phyloP scores from a whole-genome alignment of 2,113 vertebrate genomes.

The Loxodonta africana region DNA sequence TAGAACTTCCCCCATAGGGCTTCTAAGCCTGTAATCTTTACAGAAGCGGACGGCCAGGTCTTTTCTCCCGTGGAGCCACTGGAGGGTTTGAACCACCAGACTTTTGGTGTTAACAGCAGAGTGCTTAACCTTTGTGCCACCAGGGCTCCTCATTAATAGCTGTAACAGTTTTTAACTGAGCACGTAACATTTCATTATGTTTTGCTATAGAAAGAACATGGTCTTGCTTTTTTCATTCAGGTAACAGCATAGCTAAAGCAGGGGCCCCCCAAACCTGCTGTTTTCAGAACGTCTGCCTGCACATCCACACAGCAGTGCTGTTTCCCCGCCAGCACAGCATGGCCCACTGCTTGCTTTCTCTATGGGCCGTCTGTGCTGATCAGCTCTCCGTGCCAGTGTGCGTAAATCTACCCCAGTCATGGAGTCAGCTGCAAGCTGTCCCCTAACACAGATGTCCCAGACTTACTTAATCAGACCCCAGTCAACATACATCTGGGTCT shows the following conservation, averaged over 20 bases:
- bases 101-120: background rate
- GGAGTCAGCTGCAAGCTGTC: background rate
- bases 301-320: rapidly evolving
- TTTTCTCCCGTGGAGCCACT: background rate
- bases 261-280: rapidly evolving
- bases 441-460: background rate
- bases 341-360: background rate
- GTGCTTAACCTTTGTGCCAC: background rate
- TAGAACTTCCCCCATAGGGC: too few relatives aligned
- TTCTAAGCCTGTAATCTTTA: background rate
- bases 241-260: background rate
- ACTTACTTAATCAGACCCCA: background rate
- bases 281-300: background rate
- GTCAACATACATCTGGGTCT: background rate
- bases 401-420: background rate
- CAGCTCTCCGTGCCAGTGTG: rapidly evolving
- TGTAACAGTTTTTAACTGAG: background rate
- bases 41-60: background rate
- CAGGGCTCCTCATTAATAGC: background rate
- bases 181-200: background rate
- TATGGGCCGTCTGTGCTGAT: too few relatives aligned
- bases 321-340: rapidly evolving
- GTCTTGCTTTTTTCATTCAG: background rate
- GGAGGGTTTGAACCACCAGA: background rate
- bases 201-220: background rate